phyloP scores from a whole-genome alignment of 2,113 vertebrate genomes.

The Cyprinodon brontotheroides region DNA sequence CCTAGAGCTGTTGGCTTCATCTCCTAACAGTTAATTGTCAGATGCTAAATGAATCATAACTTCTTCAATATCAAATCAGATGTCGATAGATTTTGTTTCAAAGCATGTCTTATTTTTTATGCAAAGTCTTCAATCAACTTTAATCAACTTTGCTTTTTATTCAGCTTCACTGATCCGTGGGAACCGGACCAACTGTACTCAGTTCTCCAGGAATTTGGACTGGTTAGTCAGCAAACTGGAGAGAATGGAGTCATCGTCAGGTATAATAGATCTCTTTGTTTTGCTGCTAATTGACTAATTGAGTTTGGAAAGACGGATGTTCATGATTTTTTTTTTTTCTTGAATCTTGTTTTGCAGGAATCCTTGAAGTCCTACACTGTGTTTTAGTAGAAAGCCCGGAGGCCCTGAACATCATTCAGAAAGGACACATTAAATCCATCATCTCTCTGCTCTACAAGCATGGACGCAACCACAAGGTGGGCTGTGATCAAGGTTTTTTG shows the following conservation, averaged over 20 bases:
- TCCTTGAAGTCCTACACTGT: slow-evolving; percentile 94
- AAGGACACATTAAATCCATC: slow-evolving; percentile 92
- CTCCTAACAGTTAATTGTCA: neutral
- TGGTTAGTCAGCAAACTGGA: slow-evolving; percentile 98
- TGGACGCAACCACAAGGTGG: slow-evolving; percentile 94
- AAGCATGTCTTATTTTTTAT: neutral
- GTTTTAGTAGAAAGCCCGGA: slow-evolving; percentile 96
- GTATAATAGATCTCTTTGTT: slow-evolving; percentile 67
- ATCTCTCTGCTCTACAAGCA: slow-evolving; percentile 96
- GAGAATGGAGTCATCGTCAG: slow-evolving; percentile 95
- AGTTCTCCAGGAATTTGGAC: slow-evolving; percentile 94
- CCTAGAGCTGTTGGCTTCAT: neutral
- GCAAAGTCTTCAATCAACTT: slow-evolving; percentile 1
- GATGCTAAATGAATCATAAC: slow-evolving; percentile 17
- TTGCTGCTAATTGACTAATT: neutral
- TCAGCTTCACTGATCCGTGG: slow-evolving; percentile 93
- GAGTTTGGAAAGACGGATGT: neutral
- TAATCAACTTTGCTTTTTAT: slow-evolving; percentile 15
- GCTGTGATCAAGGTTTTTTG: neutral
- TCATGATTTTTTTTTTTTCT: neutral
- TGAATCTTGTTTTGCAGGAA: slow-evolving; percentile 77
- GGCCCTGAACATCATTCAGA: slow-evolving; percentile 94
- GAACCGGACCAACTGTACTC: slow-evolving; percentile 95
- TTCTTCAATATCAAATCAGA: neutral
- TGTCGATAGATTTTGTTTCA: neutral